phyloP scores from a whole-genome alignment of 2,113 vertebrate species.

The Mus pahari region DNA sequence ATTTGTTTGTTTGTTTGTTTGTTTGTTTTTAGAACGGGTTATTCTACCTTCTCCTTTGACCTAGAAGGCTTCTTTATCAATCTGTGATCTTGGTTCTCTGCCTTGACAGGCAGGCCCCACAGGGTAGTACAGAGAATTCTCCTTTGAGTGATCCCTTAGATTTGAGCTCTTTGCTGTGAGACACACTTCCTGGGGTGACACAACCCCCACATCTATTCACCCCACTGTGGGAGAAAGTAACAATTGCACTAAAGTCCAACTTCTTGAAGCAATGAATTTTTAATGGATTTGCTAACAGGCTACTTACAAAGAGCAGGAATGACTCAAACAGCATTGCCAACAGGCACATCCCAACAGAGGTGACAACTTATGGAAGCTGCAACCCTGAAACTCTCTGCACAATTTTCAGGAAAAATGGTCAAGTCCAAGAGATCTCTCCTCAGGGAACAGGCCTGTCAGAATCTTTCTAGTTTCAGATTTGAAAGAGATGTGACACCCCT shows the following conservation, averaged over 20 bases:
- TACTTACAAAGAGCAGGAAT: background rate
- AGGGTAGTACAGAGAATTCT: constrained; percentile 29
- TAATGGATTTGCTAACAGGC: background rate
- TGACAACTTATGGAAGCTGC: background rate
- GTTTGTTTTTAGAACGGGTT: background rate
- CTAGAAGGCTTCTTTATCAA: background rate
- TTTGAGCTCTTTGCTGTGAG: background rate
- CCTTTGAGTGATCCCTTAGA: background rate
- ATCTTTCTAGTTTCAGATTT: background rate
- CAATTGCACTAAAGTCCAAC: background rate
- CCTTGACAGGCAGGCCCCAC: background rate
- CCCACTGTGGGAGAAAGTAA: background rate
- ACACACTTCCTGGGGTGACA: background rate
- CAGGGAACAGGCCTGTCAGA: background rate
- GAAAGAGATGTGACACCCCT: background rate
- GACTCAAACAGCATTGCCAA: background rate
- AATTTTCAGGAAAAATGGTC: background rate
- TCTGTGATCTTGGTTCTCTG: constrained; percentile 7
- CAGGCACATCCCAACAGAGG: background rate
- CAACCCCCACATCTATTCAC: background rate
- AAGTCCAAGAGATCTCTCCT: background rate
- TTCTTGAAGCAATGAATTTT: background rate
- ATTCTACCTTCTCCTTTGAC: background rate
- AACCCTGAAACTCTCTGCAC: background rate
- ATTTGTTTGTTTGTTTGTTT: background rate